A percentile compares a stretch with the other conserved stretches of the same genome.
phyloP scores from a whole-genome alignment of 2,888 invertebrate species.

The Leptura quadrifasciata region DNA sequence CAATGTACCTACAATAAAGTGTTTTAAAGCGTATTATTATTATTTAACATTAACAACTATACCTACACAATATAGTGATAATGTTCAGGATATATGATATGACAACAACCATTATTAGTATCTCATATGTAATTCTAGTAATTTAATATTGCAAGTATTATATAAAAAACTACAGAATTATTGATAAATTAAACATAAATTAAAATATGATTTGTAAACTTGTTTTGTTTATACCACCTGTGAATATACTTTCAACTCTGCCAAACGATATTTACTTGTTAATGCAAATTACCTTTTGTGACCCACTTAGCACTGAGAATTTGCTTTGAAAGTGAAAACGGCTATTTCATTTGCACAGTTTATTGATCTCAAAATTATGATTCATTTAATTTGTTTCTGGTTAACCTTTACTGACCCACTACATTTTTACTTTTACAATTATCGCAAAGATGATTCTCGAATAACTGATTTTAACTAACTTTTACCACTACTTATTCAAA shows the following conservation, averaged over 20 bases:
- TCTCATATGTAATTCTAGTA: not conserved
- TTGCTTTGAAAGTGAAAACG: slow-evolving; percentile 50
- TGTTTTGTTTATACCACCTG: slow-evolving; percentile 54
- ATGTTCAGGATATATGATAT: not conserved
- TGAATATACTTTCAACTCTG: slow-evolving; percentile 55
- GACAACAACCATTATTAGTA: not conserved
- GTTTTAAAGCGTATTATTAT: not conserved
- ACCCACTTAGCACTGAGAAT: slow-evolving; percentile 56
- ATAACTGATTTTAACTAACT: not conserved
- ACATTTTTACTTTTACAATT: slow-evolving; percentile 5
- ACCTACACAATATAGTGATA: not conserved
- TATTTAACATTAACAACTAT: not conserved
- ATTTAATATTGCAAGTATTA: not conserved
- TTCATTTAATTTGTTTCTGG: slow-evolving; percentile 28
- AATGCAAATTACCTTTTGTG: slow-evolving; percentile 61
- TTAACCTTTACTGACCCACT: slow-evolving; percentile 29
- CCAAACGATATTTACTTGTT: slow-evolving; percentile 59
- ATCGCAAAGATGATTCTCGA: not conserved
- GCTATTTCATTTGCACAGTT: slow-evolving; percentile 37
- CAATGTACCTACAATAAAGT: not conserved
- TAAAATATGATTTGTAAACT: slow-evolving; percentile 52
- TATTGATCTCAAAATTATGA: slow-evolving; percentile 38
- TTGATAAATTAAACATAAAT: slow-evolving; percentile 30
- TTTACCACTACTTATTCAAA: no score
- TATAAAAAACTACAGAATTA: slow-evolving; percentile 1